These are phyloP conservation scores for Lamproptera curius DNA, from an alignment of 2,888 invertebrate genomes.

Conservation along the genomic window DNA sequence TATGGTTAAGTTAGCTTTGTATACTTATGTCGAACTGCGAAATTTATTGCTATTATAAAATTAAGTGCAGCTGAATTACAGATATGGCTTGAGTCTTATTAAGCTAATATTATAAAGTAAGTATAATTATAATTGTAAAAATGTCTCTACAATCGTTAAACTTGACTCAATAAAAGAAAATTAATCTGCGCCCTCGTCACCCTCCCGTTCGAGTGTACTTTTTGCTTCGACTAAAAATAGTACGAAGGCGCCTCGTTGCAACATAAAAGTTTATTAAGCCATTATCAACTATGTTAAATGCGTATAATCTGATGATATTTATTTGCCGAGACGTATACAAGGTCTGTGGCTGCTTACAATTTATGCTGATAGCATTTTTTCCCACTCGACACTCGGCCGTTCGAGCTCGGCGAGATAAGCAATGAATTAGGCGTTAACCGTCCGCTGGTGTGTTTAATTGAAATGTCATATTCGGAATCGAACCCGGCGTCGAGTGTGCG, in stretches of 20 bases:
- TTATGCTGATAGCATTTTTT: neutral
- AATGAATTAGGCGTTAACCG: conserved; percentile 12
- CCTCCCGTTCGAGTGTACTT: neutral
- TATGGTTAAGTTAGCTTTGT: too few relatives aligned
- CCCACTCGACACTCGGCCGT: conserved; percentile 4
- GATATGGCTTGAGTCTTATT: too few relatives aligned
- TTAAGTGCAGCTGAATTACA: too few relatives aligned
- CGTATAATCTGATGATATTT: conserved; percentile 34
- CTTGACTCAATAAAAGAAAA: too few relatives aligned
- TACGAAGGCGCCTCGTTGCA: conserved; percentile 16
- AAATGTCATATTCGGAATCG: conserved; percentile 17
- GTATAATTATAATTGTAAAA: too few relatives aligned
- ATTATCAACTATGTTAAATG: conserved; percentile 32
- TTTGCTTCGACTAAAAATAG: conserved; percentile 10
- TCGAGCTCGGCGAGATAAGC: neutral
- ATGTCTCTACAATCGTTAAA: too few relatives aligned
- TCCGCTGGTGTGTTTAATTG: conserved; percentile 14
- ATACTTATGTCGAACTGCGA: too few relatives aligned
- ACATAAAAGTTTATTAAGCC: conserved; percentile 36
- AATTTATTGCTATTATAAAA: too few relatives aligned
- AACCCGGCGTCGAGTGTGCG: neutral
- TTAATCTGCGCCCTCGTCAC: neutral
- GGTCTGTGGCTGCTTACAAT: conserved; percentile 27
- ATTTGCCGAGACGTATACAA: conserved; percentile 32
- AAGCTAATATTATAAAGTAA: too few relatives aligned